Evolutionary conservation across 2,888 invertebrate species (phyloP), one percentile per base, ranked within the genome.

Genomic region (Stenoptilia bipunctidactyla): DNA sequence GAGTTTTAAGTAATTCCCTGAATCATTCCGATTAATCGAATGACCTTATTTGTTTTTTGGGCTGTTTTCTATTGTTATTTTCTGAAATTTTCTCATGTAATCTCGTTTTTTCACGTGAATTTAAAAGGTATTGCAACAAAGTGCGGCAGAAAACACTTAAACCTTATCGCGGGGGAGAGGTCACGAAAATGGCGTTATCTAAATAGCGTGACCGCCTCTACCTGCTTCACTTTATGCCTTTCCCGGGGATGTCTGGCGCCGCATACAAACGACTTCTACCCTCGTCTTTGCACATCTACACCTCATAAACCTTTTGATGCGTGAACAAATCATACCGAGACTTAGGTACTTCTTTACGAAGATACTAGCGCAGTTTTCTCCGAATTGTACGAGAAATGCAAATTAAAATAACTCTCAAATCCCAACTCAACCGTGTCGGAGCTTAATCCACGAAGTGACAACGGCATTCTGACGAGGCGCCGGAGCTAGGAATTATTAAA

Each of bases 391-490:
- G 68, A 73, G 75, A 77, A 74, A 79, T 74, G 72, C 74, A 79
- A 82, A 80, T 83, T 80, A 80, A 80, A 83, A 82, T 79, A 83
- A 82, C 76, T 82, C 71, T 71, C 64, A 75, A 79, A 80, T 77
- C 71, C 65, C 75, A 80, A 80, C 77, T 80, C 77, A 76, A 75
- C 79, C 82, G 82, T 80, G 82, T 77, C 76, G 73, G 69, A 64
- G 79, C 80, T 82, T 82, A 83, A 82, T 82, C 82, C 80, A 63
- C 79, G 82, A 80, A 82, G 83, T 80, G 83, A 83, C 83, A 82
- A 82, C 83, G 80, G 82, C 77, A 82, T 83, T 82, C 82, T 82
- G 82, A 77, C 80, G 82, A 82, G 83, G 83, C 82, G 83, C 82
- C 82, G 79, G 76, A 73, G 79, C 79, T 69, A 75, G 79, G 80